Base-by-base conservation (phyloP, 2,113 vertebrate genomes). In the Balaeniceps rex region DNA sequence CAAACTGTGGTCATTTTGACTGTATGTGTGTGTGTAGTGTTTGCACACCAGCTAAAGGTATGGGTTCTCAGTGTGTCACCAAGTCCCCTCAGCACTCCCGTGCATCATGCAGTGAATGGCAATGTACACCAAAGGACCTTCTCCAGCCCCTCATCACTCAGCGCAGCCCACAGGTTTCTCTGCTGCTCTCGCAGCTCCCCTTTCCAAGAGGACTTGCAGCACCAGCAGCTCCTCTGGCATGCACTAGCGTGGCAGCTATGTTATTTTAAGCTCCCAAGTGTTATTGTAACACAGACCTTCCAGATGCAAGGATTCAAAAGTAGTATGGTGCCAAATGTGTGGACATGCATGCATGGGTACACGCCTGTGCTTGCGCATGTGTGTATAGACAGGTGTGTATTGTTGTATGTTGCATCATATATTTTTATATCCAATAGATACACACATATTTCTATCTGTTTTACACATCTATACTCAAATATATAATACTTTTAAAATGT, bases 81-180 rank as follows among this genome's bases (percentile, higher is more conserved):
- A 28, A 21, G 55, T 42, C 55, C 23, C 65, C 21, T 61, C 51
- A 66, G 65, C 18, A 10, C 21, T 57, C 63, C 69, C 2, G 9
- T 21, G 36, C 46, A 44, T n/a, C 29, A 13, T 10, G n/a, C 2
- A 0, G 14, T 42, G 64, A 87, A 61, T 15, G 40, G 29, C 26
- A 44, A 15, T 0, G 0, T 10, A 33, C 22, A 34, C 22, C 52
- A 46, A 70, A 78, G 26, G 51, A 19, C 28, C 71, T 93, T 49
- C 34, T 81, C 28, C 42, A 75, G 31, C 38, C 38, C 8, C 12
- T 72, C 22, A 22, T 6, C n/a, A 38, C 34, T 66, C 74, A 38
- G 31, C 0, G 0, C 29, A 64, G 21, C 24, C 65, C 29, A 3
- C 2, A 2, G 28, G 13, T 72, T 83, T 77, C 65, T 66, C 69